These are phyloP conservation scores for Drosophila neocordata DNA, from an alignment of 1,140 invertebrate genomes.

Conservation along the genomic window DNA sequence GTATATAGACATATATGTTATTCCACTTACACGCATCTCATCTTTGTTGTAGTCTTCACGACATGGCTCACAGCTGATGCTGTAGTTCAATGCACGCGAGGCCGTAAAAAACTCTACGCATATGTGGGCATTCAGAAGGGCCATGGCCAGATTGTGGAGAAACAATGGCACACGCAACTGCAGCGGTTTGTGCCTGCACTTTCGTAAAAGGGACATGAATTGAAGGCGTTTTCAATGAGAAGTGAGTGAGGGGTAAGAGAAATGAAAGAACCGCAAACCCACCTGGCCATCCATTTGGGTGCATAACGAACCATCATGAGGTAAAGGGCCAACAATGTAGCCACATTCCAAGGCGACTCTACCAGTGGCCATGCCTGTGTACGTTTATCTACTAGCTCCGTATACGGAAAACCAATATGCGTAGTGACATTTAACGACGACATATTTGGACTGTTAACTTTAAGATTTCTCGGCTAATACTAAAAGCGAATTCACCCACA, in stretches of 20 bases:
- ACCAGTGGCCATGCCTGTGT: slow-evolving; percentile 94
- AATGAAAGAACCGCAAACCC: slow-evolving; percentile 15
- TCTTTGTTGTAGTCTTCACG: slow-evolving; percentile 90
- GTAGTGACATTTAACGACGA: slow-evolving; percentile 33
- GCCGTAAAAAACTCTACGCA: slow-evolving; percentile 89
- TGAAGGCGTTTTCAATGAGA: slow-evolving; percentile 17
- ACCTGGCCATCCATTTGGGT: slow-evolving; percentile 92
- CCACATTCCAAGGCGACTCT: slow-evolving; percentile 90
- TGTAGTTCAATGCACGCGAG: slow-evolving; percentile 91
- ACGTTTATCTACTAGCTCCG: slow-evolving; percentile 82
- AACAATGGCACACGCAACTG: slow-evolving; percentile 90
- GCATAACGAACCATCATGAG: slow-evolving; percentile 91
- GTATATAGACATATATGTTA: no score
- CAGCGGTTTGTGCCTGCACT: slow-evolving; percentile 87
- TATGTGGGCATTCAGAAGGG: slow-evolving; percentile 93
- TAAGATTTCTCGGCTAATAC: slow-evolving; percentile 28
- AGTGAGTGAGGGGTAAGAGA: background rate
- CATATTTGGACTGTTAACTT: slow-evolving; percentile 2
- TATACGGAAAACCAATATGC: slow-evolving; percentile 33
- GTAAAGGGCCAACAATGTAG: slow-evolving; percentile 90
- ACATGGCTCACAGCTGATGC: slow-evolving; percentile 95
- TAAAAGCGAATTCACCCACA: slow-evolving; percentile 15
- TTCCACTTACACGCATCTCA: slow-evolving; percentile 87
- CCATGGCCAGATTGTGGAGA: slow-evolving; percentile 94
- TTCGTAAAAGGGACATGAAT: slow-evolving; percentile 2